Evolutionary conservation across 2,888 invertebrate species (phyloP).

Genomic region (Pollenia labialis): DNA sequence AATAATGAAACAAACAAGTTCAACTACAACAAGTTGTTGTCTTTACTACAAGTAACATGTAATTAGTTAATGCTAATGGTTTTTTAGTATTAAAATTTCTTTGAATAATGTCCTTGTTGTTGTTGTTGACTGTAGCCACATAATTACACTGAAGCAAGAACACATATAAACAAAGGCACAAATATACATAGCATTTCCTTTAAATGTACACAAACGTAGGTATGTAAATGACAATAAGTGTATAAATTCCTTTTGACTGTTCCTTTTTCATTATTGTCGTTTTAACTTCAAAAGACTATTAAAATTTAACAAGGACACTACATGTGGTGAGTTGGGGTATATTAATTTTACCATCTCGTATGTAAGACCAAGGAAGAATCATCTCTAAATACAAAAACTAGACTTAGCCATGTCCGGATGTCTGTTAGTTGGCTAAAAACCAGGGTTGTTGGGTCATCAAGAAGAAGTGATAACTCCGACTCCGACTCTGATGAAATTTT

Average conservation of each 20-base stretch:
- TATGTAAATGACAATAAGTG: too few relatives aligned
- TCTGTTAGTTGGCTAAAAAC: too few relatives aligned
- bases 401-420: too few relatives aligned
- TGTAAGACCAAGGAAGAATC: too few relatives aligned
- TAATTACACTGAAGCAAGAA: neutral
- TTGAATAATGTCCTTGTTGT: neutral
- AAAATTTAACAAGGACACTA: neutral
- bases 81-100: slow-evolving; percentile 34
- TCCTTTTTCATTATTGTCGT: neutral
- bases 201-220: too few relatives aligned
- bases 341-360: too few relatives aligned
- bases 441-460: too few relatives aligned
- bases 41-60: slow-evolving; percentile 32
- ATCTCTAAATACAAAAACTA: too few relatives aligned
- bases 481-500: too few relatives aligned
- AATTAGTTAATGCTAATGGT: slow-evolving; percentile 65
- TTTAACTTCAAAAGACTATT: neutral
- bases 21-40: neutral
- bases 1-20: slow-evolving; percentile 6
- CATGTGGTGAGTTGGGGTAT: too few relatives aligned
- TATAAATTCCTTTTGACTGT: neutral
- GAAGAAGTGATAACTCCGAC: too few relatives aligned
- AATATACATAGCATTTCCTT: too few relatives aligned
- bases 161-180: neutral
- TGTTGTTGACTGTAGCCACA: neutral